Percentiles rank a stretch among this genome's conserved stretches.
Conservation (phyloP, 1,140 invertebrate species). For the Sitodiplosis mosellana region DNA sequence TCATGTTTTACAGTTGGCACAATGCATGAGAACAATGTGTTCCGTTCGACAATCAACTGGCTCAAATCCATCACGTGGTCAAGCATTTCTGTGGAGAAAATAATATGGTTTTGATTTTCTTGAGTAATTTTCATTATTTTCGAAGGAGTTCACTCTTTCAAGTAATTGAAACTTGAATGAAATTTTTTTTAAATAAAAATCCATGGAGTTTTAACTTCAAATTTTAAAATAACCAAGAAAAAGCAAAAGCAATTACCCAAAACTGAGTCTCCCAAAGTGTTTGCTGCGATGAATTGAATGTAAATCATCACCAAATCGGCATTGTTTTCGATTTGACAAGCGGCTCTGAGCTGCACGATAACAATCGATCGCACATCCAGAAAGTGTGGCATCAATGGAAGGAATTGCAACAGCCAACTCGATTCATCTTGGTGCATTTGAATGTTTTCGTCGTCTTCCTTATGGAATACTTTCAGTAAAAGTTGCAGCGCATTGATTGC, state of each 20-base stretch:
- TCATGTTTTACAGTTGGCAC: slow-evolving; percentile 38
- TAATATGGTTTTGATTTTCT: too few species aligned
- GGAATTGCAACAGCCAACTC: slow-evolving; percentile 59
- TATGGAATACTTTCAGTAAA: slow-evolving; percentile 27
- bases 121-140: too few species aligned
- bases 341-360: slow-evolving; percentile 52
- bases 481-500: slow-evolving; percentile 49
- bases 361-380: slow-evolving; percentile 41
- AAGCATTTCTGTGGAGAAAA: slow-evolving; percentile 39
- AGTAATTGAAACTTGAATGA: slow-evolving; percentile 4
- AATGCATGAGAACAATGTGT: slow-evolving; percentile 68
- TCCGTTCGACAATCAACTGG: slow-evolving; percentile 83
- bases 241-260: slow-evolving; percentile 6
- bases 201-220: slow-evolving; percentile 24
- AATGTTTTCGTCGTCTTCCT: slow-evolving; percentile 16
- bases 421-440: neutral
- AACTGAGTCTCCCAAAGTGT: slow-evolving; percentile 45
- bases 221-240: too few species aligned
- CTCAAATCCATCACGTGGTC: slow-evolving; percentile 61
- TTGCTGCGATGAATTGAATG: slow-evolving; percentile 62
- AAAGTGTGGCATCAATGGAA: slow-evolving; percentile 59
- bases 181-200: slow-evolving; percentile 20
- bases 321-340: slow-evolving; percentile 80
- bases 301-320: slow-evolving; percentile 73
- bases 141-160: too few species aligned